A percentile compares a stretch with the other conserved stretches of the same genome.
Evolutionary conservation across 1,140 invertebrate species (phyloP).

Genomic region (Cyphomyrmex costatus): DNA sequence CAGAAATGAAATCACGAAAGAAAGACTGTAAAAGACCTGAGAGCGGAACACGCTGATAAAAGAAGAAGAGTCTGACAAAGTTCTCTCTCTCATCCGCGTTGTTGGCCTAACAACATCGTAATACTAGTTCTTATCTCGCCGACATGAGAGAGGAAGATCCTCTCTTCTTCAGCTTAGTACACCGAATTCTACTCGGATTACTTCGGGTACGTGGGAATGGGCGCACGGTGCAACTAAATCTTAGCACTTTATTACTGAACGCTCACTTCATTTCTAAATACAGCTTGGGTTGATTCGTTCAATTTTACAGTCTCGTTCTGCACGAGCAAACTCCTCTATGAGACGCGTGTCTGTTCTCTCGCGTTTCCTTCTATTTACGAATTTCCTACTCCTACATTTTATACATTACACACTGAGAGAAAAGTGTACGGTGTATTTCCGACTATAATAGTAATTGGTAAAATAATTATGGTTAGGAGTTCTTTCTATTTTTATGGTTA

Average conservation of each 20-base stretch:
- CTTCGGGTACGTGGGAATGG: constrained; percentile 16
- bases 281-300: constrained; percentile 6
- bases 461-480: too few species aligned
- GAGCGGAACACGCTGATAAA: constrained; percentile 36
- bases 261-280: constrained; percentile 31
- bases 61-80: constrained; percentile 30
- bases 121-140: constrained; percentile 33
- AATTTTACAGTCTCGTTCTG: not conserved
- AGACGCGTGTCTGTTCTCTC: not conserved
- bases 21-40: constrained; percentile 14
- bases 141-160: constrained; percentile 19
- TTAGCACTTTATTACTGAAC: constrained; percentile 32
- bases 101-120: constrained; percentile 47
- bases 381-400: not conserved
- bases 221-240: constrained; percentile 28
- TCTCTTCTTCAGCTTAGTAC: constrained; percentile 14
- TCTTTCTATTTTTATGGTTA: too few species aligned
- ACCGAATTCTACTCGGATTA: constrained; percentile 49
- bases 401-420: too few species aligned
- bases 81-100: constrained; percentile 9
- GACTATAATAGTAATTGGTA: too few species aligned
- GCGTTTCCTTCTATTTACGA: not conserved
- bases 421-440: too few species aligned
- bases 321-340: not conserved
- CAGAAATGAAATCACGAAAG: not conserved